Evolutionary conservation across 2,888 invertebrate genomes (phyloP).

Genomic region (Melieria picta): DNA sequence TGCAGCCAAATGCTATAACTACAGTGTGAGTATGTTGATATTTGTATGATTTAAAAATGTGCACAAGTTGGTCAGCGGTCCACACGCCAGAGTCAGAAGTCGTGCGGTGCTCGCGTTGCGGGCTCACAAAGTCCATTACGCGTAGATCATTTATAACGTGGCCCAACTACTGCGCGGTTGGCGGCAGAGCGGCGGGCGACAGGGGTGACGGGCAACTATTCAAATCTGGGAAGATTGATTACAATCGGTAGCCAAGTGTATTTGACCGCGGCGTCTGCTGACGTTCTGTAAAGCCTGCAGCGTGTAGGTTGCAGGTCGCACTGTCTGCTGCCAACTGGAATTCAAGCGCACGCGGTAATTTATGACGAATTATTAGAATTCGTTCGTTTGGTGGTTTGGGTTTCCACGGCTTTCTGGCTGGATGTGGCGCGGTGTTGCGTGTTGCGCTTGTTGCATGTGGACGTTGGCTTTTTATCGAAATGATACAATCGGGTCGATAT

Average conservation of each 20-base stretch:
- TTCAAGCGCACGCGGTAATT: conserved; percentile 33
- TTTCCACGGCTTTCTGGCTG: conserved; percentile 5
- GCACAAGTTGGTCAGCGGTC: too few species aligned
- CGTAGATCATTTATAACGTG: too few species aligned
- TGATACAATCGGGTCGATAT: background rate
- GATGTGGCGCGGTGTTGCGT: conserved; percentile 12
- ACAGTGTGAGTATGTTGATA: too few species aligned
- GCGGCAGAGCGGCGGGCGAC: background rate
- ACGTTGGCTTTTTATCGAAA: background rate
- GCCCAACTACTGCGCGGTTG: background rate
- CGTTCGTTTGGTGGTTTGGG: conserved; percentile 14
- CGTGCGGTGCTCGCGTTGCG: background rate
- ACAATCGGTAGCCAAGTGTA: conserved; percentile 60
- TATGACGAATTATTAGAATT: conserved; percentile 48
- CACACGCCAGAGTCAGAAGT: too few species aligned
- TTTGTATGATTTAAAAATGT: too few species aligned
- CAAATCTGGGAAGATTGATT: conserved; percentile 57
- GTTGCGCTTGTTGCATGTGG: conserved; percentile 17
- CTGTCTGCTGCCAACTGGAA: background rate
- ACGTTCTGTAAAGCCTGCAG: background rate
- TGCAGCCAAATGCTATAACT: too few species aligned
- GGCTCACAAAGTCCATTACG: background rate
- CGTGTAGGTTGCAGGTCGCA: conserved; percentile 19
- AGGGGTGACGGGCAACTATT: conserved; percentile 2
- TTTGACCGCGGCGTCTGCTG: too few species aligned